phyloP scores from a whole-genome alignment of 2,113 vertebrate genomes.

The Rhegmatorhina hoffmannsi region DNA sequence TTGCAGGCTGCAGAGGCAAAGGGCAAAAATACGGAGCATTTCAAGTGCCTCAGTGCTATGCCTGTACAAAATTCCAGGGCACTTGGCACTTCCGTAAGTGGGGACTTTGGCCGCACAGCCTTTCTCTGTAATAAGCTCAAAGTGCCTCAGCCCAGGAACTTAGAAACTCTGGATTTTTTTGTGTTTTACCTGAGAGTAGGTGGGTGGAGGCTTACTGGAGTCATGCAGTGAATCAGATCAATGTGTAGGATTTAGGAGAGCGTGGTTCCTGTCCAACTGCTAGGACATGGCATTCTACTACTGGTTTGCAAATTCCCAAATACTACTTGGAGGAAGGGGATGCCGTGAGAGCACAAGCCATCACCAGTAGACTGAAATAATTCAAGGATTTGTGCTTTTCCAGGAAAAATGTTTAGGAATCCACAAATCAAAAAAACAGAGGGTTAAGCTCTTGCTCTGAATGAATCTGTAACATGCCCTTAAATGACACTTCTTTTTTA shows the following conservation, averaged over 20 bases:
- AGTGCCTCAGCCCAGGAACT: not conserved
- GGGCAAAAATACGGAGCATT: constrained; percentile 12
- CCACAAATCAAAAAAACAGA: not conserved
- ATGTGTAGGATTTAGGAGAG: not conserved
- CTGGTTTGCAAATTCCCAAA: not conserved
- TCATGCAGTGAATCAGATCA: not conserved
- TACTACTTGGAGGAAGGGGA: not conserved
- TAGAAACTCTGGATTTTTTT: not conserved
- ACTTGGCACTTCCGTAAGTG: not conserved
- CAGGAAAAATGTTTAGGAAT: not conserved
- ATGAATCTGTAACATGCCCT: not conserved
- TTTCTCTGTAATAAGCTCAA: not conserved
- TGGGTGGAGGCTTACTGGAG: not conserved
- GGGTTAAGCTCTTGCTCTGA: not conserved
- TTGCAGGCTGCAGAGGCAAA: not conserved
- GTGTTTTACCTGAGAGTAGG: not conserved
- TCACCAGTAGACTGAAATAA: not conserved
- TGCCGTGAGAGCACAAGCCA: not conserved
- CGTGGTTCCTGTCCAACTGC: not conserved
- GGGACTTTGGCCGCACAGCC: not conserved
- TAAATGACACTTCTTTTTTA: not conserved
- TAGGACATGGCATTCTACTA: not conserved
- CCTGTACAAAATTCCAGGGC: constrained; percentile 11
- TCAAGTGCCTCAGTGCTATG: not conserved
- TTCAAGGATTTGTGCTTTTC: not conserved